These are phyloP conservation scores for Okamejei kenojei DNA, from an alignment of 2,797 vertebrate species.

Conservation along the genomic window DNA sequence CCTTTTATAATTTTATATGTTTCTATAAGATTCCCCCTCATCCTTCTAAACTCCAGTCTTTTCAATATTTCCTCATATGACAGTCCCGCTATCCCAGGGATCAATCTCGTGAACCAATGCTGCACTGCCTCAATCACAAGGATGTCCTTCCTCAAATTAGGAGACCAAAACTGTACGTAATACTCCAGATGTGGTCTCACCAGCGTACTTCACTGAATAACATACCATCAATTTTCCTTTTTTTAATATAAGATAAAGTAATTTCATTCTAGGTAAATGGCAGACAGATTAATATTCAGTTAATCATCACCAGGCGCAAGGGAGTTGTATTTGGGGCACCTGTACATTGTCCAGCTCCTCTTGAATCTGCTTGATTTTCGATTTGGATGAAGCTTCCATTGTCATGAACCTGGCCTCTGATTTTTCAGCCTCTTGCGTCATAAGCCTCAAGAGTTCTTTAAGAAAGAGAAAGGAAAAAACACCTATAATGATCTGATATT, in stretches of 20 bases:
- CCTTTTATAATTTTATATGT: too few relatives aligned
- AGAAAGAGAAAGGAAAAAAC: not conserved
- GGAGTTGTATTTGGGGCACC: too few relatives aligned
- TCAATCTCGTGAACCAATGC: too few relatives aligned
- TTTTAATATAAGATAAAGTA: not conserved
- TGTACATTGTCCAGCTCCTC: too few relatives aligned
- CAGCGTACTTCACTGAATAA: not conserved
- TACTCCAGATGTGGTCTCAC: too few relatives aligned
- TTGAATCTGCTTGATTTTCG: slow-evolving; percentile 73
- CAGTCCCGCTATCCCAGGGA: too few relatives aligned
- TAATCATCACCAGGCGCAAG: not conserved
- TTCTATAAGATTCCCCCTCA: too few relatives aligned
- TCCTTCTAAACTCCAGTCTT: too few relatives aligned
- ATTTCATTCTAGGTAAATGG: not conserved
- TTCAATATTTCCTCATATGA: too few relatives aligned
- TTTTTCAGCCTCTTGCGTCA: slow-evolving; percentile 71
- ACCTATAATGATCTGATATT: not conserved
- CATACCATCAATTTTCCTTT: not conserved
- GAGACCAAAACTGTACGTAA: too few relatives aligned
- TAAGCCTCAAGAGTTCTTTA: slow-evolving; percentile 68
- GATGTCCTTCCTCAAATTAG: too few relatives aligned
- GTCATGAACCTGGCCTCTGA: slow-evolving; percentile 84
- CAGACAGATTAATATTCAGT: not conserved
- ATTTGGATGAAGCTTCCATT: slow-evolving; percentile 84
- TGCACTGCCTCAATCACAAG: too few relatives aligned